Conservation (phyloP, 2,113 vertebrate genomes). For the Aegotheles bennettii region DNA sequence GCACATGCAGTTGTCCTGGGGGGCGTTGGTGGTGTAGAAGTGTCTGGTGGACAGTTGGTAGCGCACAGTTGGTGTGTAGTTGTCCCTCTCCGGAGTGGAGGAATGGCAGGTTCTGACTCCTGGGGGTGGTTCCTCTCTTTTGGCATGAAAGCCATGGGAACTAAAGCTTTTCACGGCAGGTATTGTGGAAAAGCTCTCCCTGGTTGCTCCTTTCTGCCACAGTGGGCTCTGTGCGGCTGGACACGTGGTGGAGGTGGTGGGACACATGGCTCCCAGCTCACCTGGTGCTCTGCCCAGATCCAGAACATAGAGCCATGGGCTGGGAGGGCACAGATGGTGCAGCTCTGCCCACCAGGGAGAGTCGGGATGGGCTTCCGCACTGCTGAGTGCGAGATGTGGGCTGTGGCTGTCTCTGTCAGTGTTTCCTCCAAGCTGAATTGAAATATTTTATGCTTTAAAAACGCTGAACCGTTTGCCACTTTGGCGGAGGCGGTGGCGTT, state of each 20-base stretch:
- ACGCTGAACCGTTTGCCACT: background rate
- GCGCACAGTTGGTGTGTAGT: too few relatives aligned
- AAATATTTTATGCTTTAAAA: background rate
- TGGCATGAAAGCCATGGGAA: background rate
- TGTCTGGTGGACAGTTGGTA: too few relatives aligned
- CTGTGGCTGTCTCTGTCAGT: background rate
- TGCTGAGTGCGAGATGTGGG: background rate
- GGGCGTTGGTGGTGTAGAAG: too few relatives aligned
- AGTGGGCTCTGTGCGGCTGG: accelerated
- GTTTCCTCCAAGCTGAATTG: background rate
- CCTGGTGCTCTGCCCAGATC: background rate
- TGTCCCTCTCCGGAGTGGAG: background rate
- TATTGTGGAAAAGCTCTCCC: background rate
- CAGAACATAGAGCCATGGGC: accelerated
- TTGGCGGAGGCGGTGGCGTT: background rate
- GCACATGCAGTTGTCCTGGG: too few relatives aligned
- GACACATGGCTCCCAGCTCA: accelerated
- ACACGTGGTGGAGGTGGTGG: background rate
- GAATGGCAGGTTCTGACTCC: background rate
- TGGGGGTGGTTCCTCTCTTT: background rate
- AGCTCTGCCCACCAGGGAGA: accelerated
- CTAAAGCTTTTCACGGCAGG: background rate
- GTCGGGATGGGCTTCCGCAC: accelerated
- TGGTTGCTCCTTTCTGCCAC: background rate
- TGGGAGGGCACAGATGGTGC: background rate